These are phyloP conservation scores for Manis crassicaudata DNA, from an alignment of 2,797 vertebrate genomes.

Conservation along the genomic window DNA sequence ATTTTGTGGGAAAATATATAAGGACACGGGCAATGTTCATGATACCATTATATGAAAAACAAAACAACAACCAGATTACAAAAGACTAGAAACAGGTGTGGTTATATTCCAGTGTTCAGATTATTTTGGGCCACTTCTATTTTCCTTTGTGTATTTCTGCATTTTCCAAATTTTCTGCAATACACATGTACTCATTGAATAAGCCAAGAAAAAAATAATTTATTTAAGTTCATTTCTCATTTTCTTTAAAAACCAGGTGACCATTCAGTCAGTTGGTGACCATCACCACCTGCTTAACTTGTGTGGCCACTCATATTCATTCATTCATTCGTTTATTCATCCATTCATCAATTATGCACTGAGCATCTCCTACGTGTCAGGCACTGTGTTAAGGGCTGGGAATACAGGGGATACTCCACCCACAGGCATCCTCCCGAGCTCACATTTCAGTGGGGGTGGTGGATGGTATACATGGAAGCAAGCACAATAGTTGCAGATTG, in stretches of 20 bases:
- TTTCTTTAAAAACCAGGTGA: background rate
- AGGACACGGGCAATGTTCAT: background rate
- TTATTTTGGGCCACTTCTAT: background rate
- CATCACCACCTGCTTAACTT: background rate
- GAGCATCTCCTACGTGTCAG: background rate
- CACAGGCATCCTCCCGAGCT: fast-evolving
- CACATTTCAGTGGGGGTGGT: background rate
- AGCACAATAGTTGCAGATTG: background rate
- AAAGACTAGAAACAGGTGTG: fast-evolving
- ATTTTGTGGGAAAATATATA: background rate
- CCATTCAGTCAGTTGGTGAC: background rate
- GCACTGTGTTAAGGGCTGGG: background rate
- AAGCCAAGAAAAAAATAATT: background rate
- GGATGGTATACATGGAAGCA: background rate
- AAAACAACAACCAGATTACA: background rate
- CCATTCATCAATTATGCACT: fast-evolving
- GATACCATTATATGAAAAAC: background rate
- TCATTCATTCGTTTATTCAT: background rate
- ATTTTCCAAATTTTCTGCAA: background rate
- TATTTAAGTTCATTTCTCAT: background rate
- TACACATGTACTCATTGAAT: background rate
- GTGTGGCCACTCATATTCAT: background rate
- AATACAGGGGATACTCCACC: background rate
- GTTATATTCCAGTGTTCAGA: background rate
- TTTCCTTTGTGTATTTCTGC: background rate